These are phyloP conservation scores for Lanistes nyassanus DNA, from an alignment of 1,140 invertebrate species.

Conservation along the genomic window DNA sequence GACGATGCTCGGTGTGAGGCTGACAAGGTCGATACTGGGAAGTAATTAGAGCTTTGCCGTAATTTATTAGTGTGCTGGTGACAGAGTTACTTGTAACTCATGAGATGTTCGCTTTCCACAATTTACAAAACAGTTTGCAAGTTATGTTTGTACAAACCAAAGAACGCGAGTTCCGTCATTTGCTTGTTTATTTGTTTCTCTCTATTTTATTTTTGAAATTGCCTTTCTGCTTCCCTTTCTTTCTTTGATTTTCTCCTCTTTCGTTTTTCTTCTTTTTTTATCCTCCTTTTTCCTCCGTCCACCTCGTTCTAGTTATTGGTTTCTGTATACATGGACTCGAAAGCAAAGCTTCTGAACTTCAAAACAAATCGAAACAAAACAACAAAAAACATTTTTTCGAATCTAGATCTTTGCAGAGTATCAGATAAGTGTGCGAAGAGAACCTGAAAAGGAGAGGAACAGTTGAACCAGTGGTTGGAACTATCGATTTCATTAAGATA, in stretches of 20 bases:
- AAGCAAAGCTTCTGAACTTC: no score
- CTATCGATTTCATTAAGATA: no score
- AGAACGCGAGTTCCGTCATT: not conserved
- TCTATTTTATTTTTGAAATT: not conserved
- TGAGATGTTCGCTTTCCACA: not conserved
- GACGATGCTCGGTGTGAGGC: no score
- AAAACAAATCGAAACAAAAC: no score
- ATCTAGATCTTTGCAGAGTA: no score
- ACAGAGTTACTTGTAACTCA: not conserved
- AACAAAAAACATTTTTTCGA: no score
- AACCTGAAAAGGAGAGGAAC: not conserved
- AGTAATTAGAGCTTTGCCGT: not conserved
- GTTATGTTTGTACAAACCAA: not conserved
- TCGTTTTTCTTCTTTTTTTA: not conserved
- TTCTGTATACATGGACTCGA: not conserved
- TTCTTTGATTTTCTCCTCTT: not conserved
- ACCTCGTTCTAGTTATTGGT: not conserved
- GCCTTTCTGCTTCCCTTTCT: not conserved
- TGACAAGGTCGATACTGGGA: not conserved
- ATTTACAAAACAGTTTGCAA: not conserved
- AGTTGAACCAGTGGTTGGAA: not conserved
- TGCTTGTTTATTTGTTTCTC: not conserved
- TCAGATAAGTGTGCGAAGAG: no score
- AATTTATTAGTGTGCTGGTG: not conserved
- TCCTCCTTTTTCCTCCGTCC: not conserved